Percentiles rank a stretch among this genome's conserved stretches.
These are phyloP conservation scores for Lycocerus yunnanus DNA, from an alignment of 2,888 invertebrate genomes.

Conservation along the genomic window DNA sequence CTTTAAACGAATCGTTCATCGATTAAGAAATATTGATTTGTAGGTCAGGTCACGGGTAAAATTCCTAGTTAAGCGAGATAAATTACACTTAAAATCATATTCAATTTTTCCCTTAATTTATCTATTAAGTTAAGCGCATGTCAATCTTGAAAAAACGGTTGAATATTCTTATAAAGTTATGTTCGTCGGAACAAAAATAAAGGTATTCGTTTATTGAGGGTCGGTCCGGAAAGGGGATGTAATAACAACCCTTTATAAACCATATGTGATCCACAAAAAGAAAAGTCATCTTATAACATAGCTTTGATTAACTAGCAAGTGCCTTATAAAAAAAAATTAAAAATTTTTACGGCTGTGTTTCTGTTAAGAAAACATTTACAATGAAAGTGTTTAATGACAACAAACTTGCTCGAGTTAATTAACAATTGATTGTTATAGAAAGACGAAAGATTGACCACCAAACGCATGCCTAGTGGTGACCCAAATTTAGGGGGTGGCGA, in stretches of 20 bases:
- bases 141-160: constrained; percentile 34
- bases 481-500: constrained; percentile 35
- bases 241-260: constrained; percentile 50
- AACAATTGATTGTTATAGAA: background rate
- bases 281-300: constrained; percentile 30
- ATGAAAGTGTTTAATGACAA: background rate
- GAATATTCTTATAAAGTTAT: constrained; percentile 37
- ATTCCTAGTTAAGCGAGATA: constrained; percentile 26
- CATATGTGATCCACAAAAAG: constrained; percentile 49
- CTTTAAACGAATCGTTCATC: constrained; percentile 19
- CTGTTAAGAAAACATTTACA: background rate
- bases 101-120: background rate
- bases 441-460: constrained; percentile 15
- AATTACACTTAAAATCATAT: constrained; percentile 14
- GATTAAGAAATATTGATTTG: constrained; percentile 30
- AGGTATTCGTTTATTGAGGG: constrained; percentile 39
- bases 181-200: constrained; percentile 43
- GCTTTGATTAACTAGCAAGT: constrained; percentile 15
- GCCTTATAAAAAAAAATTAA: background rate
- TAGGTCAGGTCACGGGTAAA: constrained; percentile 8
- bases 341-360: background rate
- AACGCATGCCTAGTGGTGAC: constrained; percentile 19
- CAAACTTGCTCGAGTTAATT: background rate
- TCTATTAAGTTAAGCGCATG: constrained; percentile 6
- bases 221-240: constrained; percentile 49